Base-by-base conservation (phyloP, 1,140 invertebrate genomes). In the Drosophila athabasca region DNA sequence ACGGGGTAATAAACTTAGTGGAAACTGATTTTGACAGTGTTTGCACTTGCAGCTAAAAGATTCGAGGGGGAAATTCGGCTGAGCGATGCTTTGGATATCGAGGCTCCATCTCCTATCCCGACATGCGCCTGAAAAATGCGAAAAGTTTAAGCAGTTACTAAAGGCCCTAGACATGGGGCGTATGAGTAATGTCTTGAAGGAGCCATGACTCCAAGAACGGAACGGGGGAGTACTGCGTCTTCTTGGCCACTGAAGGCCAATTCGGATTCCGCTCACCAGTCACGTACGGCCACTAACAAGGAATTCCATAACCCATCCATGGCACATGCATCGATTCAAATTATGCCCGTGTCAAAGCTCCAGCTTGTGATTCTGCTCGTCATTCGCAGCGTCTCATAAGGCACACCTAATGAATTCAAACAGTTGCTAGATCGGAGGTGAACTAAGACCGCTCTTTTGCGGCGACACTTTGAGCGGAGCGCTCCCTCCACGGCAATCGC, bases 321-420 rank as follows among this genome's bases (percentile, higher is more conserved):
- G 52, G 58, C 61, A 53, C 43, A 53, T 48, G 50, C 41, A 65
- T 19, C 43, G 11, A 74, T 75, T 59, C 48, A 55, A 73, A 64
- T 72, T 62, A 73, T 73, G 68, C 49, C 53, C 61, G 48, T 48
- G 64, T 69, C 69, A 58, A 45, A 69, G 67, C 65, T 43, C 26
- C 45, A 29, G 41, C 11, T 83, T 72, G 81, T 75, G 76, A 82
- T 83, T 82, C 67, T 83, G 64, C 79, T 70, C 65, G 64, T 62
- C 79, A 78, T 61, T 61, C 54, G 35, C 24, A 22, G 62, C 45
- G 52, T 62, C 54, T 52, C 62, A 67, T 65, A 61, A 62, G 60
- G 71, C 71, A 62, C 67, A 51, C 52, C 57, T 65, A 83, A 74
- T 62, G 46, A 62, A 50, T 62, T 76, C 48, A 72, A 85, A 85